A percentile compares a stretch with the other conserved stretches of the same genome.
Evolutionary conservation across 2,888 invertebrate genomes (phyloP).

Genomic region (Sepiola atlantica): DNA sequence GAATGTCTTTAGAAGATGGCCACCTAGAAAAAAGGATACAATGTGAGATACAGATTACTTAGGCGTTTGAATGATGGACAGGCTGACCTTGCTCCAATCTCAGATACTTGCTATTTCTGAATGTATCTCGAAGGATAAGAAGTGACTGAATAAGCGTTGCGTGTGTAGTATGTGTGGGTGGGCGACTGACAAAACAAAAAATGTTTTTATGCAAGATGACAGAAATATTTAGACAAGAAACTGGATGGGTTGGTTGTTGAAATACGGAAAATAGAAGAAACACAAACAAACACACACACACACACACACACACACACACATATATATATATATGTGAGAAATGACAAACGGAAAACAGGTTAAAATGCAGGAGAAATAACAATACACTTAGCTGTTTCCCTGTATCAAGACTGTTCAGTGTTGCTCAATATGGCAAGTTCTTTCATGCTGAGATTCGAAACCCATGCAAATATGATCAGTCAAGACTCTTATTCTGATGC

Average conservation of each 20-base stretch:
- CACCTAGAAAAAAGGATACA: background rate
- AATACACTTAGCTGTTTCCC: too few species aligned
- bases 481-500: too few species aligned
- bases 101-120: slow-evolving; percentile 2
- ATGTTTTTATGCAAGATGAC: background rate
- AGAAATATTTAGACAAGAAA: background rate
- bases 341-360: too few species aligned
- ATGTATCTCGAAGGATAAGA: background rate
- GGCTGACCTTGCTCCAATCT: slow-evolving; percentile 18
- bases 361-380: too few species aligned
- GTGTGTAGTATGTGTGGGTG: background rate
- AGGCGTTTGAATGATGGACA: background rate
- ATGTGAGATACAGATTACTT: background rate
- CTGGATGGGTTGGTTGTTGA: background rate
- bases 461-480: too few species aligned
- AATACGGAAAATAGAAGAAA: background rate
- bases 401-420: too few species aligned
- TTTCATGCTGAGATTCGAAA: too few species aligned
- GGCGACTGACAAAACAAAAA: background rate
- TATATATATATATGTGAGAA: too few species aligned
- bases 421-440: too few species aligned
- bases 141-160: background rate
- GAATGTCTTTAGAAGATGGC: background rate
- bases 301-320: too few species aligned
- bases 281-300: too few species aligned